These are phyloP conservation scores for Lamprologus callipterus DNA, from an alignment of 2,113 vertebrate species.

Conservation along the genomic window DNA sequence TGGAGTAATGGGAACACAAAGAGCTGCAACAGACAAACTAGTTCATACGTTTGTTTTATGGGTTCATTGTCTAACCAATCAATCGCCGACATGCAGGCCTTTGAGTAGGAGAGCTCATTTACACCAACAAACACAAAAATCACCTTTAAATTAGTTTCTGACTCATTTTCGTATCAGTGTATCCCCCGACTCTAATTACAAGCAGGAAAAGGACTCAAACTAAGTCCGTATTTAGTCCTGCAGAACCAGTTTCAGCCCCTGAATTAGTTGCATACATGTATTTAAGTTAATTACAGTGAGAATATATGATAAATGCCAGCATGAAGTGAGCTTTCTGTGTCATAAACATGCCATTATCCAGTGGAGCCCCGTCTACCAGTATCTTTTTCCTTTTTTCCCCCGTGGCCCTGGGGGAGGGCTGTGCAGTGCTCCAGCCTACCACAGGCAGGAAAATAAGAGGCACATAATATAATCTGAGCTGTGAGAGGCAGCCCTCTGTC, in stretches of 20 bases:
- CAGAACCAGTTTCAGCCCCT: background rate
- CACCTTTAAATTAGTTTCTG: background rate
- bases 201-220: background rate
- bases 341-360: conserved; percentile 27
- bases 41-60: background rate
- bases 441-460: conserved; percentile 54
- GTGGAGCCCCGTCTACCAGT: background rate
- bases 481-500: conserved; percentile 20
- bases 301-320: background rate
- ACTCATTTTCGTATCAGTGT: background rate
- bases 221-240: background rate
- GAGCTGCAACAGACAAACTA: background rate
- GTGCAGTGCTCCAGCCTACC: conserved; percentile 44
- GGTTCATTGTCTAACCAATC: background rate
- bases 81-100: background rate
- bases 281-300: conserved; percentile 13
- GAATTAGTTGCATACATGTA: background rate
- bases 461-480: conserved; percentile 59
- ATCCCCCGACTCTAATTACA: background rate
- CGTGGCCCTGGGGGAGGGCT: conserved; percentile 8
- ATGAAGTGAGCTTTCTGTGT: background rate
- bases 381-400: background rate
- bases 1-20: background rate
- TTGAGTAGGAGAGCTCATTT: background rate
- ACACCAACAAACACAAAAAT: background rate